phyloP scores from a whole-genome alignment of 2,113 vertebrate species.

The Morone saxatilis region DNA sequence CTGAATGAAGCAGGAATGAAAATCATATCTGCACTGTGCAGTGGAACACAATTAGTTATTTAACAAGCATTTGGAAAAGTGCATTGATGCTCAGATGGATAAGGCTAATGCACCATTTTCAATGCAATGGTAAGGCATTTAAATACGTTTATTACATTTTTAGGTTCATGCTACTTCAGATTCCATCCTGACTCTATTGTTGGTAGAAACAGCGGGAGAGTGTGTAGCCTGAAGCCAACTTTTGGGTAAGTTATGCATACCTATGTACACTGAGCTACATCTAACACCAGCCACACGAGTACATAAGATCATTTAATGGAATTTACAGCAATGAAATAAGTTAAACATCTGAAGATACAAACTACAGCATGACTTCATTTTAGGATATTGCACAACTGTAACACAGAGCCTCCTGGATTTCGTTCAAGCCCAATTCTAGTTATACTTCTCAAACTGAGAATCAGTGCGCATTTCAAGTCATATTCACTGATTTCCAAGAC shows the following conservation, averaged over 20 bases:
- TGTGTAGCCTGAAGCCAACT: constrained; percentile 13
- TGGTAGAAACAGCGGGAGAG: constrained; percentile 26
- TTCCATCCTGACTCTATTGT: constrained; percentile 30
- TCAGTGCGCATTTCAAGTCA: constrained; percentile 23
- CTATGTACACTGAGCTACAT: constrained; percentile 38
- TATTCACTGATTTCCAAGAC: constrained; percentile 4
- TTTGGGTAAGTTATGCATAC: constrained; percentile 5
- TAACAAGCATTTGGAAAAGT: constrained; percentile 59
- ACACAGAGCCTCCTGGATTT: constrained; percentile 16
- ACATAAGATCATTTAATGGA: constrained; percentile 16
- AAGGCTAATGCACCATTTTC: constrained; percentile 47
- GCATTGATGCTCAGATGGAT: constrained; percentile 57
- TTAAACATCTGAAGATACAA: constrained; percentile 50
- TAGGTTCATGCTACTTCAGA: constrained; percentile 46
- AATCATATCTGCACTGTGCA: constrained; percentile 48
- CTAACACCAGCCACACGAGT: constrained; percentile 39
- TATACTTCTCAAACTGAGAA: constrained; percentile 10
- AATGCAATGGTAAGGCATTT: constrained; percentile 67
- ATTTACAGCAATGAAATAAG: constrained; percentile 65
- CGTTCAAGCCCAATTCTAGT: background rate
- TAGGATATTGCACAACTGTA: constrained; percentile 64
- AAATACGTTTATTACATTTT: constrained; percentile 35
- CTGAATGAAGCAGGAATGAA: constrained; percentile 54
- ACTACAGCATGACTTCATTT: constrained; percentile 59
- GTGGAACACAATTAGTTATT: constrained; percentile 61